Base-by-base conservation (phyloP, 2,113 vertebrate species). In the Jaculus jaculus region DNA sequence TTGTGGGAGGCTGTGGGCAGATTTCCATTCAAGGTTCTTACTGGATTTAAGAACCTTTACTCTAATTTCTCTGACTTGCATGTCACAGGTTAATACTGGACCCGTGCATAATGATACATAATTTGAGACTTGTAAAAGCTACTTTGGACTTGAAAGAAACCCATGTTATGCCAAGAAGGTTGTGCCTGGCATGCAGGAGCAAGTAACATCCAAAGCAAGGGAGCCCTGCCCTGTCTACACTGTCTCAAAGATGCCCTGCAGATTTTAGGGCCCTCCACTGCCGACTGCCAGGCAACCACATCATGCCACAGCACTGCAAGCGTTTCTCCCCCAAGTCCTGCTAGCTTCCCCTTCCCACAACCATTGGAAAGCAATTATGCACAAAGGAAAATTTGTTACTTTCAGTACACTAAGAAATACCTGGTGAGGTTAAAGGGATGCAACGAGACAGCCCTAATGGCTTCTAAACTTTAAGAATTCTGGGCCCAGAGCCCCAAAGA, bases 121-220 rank as follows among this genome's bases (percentile, higher is more conserved):
- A 97, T 97, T 97, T 97, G 92, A 96, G 96, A 93, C 96, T 96
- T 91, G 73, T 95, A 96, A 97, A 96, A 96, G 95, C 94, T 84
- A 71, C 90, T 83, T 61, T 75, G 92, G 89, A 97, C 96, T 96
- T 97, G 95, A 97, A 97, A 97, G 96, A 93, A 95, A 96, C 74
- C 91, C 63, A 87, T 28, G 92, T 37, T 91, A 54, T 93, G 94
- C 94, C 96, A 97, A 92, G 54, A 95, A 96, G 86, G 71, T 92
- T 65, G 21, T 74, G 68, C 87, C 90, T 42, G 84, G 95, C 96
- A 60, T 91, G 93, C 75, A 88, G 85, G 96, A 96, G 54, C 96
- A 91, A 93, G 94, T 17, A 68, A 0, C 34, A 69, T 89, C 94
- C 92, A 90, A 78, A 90, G 95, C 61, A 42, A 82, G 75, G 74